phyloP scores from a whole-genome alignment of 2,888 invertebrate genomes.

The Hirtodrosophila confusa region DNA sequence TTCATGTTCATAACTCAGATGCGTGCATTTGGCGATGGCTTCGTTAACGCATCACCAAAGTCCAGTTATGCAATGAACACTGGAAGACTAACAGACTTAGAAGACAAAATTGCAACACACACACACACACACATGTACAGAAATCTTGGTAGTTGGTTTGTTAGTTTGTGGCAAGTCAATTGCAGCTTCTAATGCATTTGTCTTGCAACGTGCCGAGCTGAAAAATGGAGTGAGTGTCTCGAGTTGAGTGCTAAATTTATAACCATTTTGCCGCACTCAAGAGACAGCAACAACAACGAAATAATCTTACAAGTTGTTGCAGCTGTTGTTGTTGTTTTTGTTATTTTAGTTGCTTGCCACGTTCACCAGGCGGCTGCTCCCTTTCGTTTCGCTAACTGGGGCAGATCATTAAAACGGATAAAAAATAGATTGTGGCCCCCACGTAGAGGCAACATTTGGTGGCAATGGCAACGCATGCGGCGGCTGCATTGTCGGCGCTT shows the following conservation, averaged over 20 bases:
- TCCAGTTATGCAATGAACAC: slow-evolving; percentile 77
- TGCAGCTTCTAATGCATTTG: slow-evolving; percentile 74
- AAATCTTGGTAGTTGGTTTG: slow-evolving; percentile 4
- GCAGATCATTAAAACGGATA: slow-evolving; percentile 79
- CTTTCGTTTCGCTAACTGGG: slow-evolving; percentile 78
- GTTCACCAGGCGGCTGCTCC: slow-evolving; percentile 67
- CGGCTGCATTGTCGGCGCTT: slow-evolving; percentile 71
- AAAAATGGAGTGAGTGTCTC: slow-evolving; percentile 58
- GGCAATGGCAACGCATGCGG: slow-evolving; percentile 46
- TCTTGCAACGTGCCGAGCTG: slow-evolving; percentile 45
- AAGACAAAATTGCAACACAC: slow-evolving; percentile 47
- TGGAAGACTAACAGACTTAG: slow-evolving; percentile 15
- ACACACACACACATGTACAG: slow-evolving; percentile 10
- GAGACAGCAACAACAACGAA: slow-evolving; percentile 27
- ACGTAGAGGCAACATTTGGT: slow-evolving; percentile 51
- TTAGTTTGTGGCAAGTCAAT: slow-evolving; percentile 45
- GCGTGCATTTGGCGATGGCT: slow-evolving; percentile 61
- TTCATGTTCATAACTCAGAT: slow-evolving; percentile 80
- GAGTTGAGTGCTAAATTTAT: slow-evolving; percentile 72
- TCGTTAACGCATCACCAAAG: slow-evolving; percentile 77
- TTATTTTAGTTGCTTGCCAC: slow-evolving; percentile 50
- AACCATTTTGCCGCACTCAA: slow-evolving; percentile 54
- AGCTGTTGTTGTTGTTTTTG: slow-evolving; percentile 15
- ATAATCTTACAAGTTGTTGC: slow-evolving; percentile 34
- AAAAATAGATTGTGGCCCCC: slow-evolving; percentile 73